phyloP scores from a whole-genome alignment of 2,888 invertebrate genomes.

The Lutraria lutraria region DNA sequence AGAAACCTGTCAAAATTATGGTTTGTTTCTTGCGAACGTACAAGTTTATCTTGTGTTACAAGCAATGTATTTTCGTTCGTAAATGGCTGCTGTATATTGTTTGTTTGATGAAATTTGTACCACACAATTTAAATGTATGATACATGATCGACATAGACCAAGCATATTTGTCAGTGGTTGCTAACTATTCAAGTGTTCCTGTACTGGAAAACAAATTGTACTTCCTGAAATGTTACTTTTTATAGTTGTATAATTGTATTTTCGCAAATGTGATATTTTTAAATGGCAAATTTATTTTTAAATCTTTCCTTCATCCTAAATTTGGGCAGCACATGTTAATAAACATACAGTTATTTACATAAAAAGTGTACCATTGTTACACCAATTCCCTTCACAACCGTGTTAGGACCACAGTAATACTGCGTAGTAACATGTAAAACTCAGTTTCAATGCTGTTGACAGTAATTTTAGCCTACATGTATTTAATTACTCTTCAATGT shows the following conservation, averaged over 20 bases:
- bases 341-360: background rate
- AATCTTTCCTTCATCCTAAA: background rate
- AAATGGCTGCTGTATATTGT: background rate
- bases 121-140: background rate
- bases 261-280: background rate
- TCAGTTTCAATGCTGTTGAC: no score
- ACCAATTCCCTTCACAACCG: background rate
- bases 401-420: background rate
- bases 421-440: background rate
- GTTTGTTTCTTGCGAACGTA: background rate
- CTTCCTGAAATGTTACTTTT: no score
- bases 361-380: no score
- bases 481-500: no score
- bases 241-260: no score
- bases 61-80: background rate
- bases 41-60: background rate
- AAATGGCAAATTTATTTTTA: background rate
- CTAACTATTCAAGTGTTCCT: background rate
- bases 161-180: background rate
- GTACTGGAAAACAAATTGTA: no score
- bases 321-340: background rate
- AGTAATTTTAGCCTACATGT: no score
- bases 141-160: background rate
- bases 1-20: conserved; percentile 5
- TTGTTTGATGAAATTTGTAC: background rate